Evolutionary conservation across 2,888 invertebrate genomes (phyloP).

Genomic region (Drosophila putrida): DNA sequence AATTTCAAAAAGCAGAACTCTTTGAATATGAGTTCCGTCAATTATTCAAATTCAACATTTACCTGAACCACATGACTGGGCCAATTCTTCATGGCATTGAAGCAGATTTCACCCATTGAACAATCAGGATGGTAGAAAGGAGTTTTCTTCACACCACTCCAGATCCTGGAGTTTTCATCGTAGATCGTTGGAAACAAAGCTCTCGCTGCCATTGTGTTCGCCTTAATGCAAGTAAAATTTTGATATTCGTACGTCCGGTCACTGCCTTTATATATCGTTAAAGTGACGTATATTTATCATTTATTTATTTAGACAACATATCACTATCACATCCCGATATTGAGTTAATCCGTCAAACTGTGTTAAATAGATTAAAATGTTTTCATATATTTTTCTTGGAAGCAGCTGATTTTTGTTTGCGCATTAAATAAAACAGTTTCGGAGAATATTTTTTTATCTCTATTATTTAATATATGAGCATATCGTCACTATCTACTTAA

Average conservation of each 20-base stretch:
- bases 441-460: slow-evolving; percentile 17
- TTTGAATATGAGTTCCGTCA: not conserved
- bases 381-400: not conserved
- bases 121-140: slow-evolving; percentile 30
- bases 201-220: slow-evolving; percentile 49
- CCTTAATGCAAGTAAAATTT: slow-evolving; percentile 16
- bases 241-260: slow-evolving; percentile 10
- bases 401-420: slow-evolving; percentile 22
- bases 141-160: slow-evolving; percentile 49
- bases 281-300: slow-evolving; percentile 3
- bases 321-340: not conserved
- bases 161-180: slow-evolving; percentile 56
- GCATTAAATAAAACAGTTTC: slow-evolving; percentile 1
- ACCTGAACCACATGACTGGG: slow-evolving; percentile 57
- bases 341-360: not conserved
- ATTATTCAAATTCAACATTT: slow-evolving; percentile 1
- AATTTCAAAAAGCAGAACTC: slow-evolving; percentile 4
- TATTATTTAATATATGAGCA: not conserved
- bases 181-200: slow-evolving; percentile 54
- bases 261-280: slow-evolving; percentile 53
- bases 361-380: slow-evolving; percentile 29
- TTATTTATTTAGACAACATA: not conserved
- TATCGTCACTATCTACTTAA: not conserved
- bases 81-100: slow-evolving; percentile 30
- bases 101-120: slow-evolving; percentile 43